Conservation (phyloP, 2,113 vertebrate genomes). For the Emydura subglobosa region DNA sequence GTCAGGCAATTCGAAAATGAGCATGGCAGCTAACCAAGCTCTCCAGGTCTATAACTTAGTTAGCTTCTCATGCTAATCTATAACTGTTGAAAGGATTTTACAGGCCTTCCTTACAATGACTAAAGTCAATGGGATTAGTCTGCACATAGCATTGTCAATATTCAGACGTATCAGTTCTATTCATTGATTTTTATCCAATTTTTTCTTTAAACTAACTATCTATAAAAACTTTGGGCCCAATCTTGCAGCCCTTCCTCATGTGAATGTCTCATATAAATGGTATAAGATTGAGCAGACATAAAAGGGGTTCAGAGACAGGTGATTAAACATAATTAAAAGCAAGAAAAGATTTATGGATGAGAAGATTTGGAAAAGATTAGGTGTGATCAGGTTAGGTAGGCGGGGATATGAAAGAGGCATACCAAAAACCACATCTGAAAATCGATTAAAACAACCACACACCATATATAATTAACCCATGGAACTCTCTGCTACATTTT, state of each 20-base stretch:
- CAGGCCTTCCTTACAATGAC: not conserved
- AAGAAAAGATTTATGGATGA: slow-evolving; percentile 56
- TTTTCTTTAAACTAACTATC: not conserved
- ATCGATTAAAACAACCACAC: not conserved
- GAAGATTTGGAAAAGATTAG: slow-evolving; percentile 45
- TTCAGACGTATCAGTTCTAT: slow-evolving; percentile 10
- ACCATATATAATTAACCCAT: slow-evolving; percentile 19
- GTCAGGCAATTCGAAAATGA: slow-evolving; percentile 62
- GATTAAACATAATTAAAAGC: slow-evolving; percentile 46
- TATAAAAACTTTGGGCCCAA: not conserved
- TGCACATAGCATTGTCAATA: not conserved
- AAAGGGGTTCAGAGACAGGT: slow-evolving; percentile 33
- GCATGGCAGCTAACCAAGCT: slow-evolving; percentile 61
- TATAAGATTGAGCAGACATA: slow-evolving; percentile 13
- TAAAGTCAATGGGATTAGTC: not conserved
- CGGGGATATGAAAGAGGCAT: slow-evolving; percentile 34
- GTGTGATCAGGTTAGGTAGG: slow-evolving; percentile 52
- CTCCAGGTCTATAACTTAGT: slow-evolving; percentile 55
- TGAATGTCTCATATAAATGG: not conserved
- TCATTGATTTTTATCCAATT: not conserved
- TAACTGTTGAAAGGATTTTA: slow-evolving; percentile 17
- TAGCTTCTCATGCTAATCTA: slow-evolving; percentile 53
- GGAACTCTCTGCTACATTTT: not conserved
- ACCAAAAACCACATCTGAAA: not conserved
- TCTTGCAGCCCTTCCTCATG: not conserved